Base-by-base conservation (phyloP, 2,797 vertebrate genomes). In the Siniperca obscura region DNA sequence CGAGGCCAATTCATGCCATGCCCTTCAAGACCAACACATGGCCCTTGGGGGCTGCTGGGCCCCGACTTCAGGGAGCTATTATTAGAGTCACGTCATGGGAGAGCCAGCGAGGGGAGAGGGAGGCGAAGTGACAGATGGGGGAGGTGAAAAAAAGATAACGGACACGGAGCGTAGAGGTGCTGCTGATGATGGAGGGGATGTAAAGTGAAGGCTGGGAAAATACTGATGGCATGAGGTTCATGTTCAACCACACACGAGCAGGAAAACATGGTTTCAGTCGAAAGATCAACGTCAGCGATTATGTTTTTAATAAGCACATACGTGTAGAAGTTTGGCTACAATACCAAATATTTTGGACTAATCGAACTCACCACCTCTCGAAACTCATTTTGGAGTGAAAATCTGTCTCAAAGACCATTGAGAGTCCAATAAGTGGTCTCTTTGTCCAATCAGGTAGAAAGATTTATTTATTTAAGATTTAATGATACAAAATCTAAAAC, bases 31-130 rank as follows among this genome's bases (percentile, higher is more conserved):
- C 89, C 84, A 92, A 82, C 85, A 57, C 87, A 72, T 69, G 75
- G 78, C 86, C 90, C 92, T n/a, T 9, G 74, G 89, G 92, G 91
- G 82, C 81, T 74, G 86, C 84, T 34, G 70, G 90, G 91, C 84
- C 90, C 85, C 82, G 78, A 93, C 93, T 90, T 86, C 72, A 81
- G 88, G 86, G 90, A 91, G 92, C 94, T 95, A 95, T 94, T 94
- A 91, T 93, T 94, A 95, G 95, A 89, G 76, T 73, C 70, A 66
- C 82, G 84, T 91, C 92, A 92, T 81, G 90, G 86, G 92, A 87
- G 90, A 90, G 82, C 86, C 91, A 75, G 90, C 68, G 30, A 86
- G 90, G 83, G 76, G 74, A 89, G 89, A 82, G 84, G 70, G 86
- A 91, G 89, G 82, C 21, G 46, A 90, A 90, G 89, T 90, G 91